Evolutionary conservation across 2,113 vertebrate genomes (phyloP).

Genomic region (Apeltes quadracus): DNA sequence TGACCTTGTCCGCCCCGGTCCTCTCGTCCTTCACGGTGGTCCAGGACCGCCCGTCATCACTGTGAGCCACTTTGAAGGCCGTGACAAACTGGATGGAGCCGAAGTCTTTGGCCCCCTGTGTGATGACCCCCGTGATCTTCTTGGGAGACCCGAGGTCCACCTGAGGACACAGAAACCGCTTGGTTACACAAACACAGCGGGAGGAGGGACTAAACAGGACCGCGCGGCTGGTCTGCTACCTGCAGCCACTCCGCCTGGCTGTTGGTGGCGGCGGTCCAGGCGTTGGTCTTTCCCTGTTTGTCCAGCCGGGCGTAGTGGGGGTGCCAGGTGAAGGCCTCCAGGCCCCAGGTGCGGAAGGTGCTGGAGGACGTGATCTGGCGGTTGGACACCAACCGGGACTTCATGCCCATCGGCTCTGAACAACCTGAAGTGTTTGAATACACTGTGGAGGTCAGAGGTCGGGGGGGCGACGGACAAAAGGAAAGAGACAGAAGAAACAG

Average conservation of each 20-base stretch:
- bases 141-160: slow-evolving; percentile 86
- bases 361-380: slow-evolving; percentile 91
- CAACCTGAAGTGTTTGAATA: slow-evolving; percentile 93
- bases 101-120: slow-evolving; percentile 96
- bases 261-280: slow-evolving; percentile 87
- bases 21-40: slow-evolving; percentile 81
- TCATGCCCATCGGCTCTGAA: slow-evolving; percentile 92
- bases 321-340: slow-evolving; percentile 89
- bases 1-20: slow-evolving; percentile 83
- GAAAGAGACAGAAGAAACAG: slow-evolving; percentile 40
- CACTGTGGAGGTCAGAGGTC: slow-evolving; percentile 80
- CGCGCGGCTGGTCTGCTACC: slow-evolving; percentile 72
- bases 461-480: slow-evolving; percentile 27
- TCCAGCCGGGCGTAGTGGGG: slow-evolving; percentile 90
- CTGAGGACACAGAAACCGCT: slow-evolving; percentile 64
- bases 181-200: neutral
- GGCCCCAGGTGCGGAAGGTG: slow-evolving; percentile 89
- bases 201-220: neutral
- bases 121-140: slow-evolving; percentile 89
- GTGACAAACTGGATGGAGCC: slow-evolving; percentile 91
- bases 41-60: slow-evolving; percentile 85
- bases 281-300: slow-evolving; percentile 93
- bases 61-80: slow-evolving; percentile 90
- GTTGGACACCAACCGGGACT: slow-evolving; percentile 85
- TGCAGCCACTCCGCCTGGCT: slow-evolving; percentile 89